Conservation (phyloP, 2,113 vertebrate species). For the Arvicanthis niloticus region DNA sequence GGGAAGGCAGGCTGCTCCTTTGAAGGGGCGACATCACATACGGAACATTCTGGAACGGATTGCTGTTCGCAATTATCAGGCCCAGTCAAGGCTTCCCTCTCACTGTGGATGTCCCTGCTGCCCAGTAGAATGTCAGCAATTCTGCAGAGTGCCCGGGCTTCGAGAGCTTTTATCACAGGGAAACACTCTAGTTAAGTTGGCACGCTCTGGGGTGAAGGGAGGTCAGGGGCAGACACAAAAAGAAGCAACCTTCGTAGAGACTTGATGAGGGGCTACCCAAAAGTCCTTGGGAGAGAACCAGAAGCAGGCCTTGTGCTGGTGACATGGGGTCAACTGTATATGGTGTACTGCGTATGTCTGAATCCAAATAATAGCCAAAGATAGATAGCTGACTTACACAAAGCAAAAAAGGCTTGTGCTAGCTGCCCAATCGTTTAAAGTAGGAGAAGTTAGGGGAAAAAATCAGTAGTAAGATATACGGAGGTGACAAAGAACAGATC, state of each 20-base stretch:
- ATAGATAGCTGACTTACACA: background rate
- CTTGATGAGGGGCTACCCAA: background rate
- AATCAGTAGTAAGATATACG: background rate
- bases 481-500: slow-evolving; percentile 25
- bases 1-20: background rate
- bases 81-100: background rate
- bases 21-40: background rate
- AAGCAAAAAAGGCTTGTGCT: slow-evolving; percentile 11
- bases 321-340: background rate
- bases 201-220: background rate
- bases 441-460: slow-evolving; percentile 31
- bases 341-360: background rate
- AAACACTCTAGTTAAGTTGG: background rate
- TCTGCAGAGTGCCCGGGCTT: background rate
- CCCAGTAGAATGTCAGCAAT: background rate
- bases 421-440: slow-evolving; percentile 12
- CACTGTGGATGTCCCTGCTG: background rate
- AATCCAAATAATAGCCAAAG: background rate
- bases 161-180: background rate
- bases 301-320: background rate
- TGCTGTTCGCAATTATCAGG: background rate
- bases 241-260: background rate
- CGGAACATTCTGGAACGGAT: background rate
- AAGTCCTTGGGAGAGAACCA: background rate
- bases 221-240: background rate